A percentile compares a stretch with the other conserved stretches of the same genome.
Evolutionary conservation across 2,888 invertebrate genomes (phyloP).

Genomic region (Drosophila monieri): DNA sequence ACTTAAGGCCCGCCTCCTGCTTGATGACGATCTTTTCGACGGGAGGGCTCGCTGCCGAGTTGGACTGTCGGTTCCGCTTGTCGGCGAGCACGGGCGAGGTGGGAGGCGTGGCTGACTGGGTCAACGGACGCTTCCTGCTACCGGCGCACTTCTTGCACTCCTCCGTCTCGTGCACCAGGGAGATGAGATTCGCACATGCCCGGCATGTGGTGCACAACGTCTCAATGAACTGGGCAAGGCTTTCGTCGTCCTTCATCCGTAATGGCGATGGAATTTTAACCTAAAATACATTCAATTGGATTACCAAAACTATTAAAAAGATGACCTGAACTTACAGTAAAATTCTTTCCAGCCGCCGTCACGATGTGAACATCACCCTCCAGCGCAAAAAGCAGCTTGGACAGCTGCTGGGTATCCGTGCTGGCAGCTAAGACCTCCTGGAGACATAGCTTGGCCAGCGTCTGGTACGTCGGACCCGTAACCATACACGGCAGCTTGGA

Average conservation of each 20-base stretch:
- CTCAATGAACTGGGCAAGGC: conserved; percentile 83
- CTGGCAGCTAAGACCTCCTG: conserved; percentile 84
- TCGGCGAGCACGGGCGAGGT: conserved; percentile 78
- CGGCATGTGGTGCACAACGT: conserved; percentile 83
- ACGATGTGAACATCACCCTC: conserved; percentile 84
- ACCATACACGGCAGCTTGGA: conserved; percentile 84
- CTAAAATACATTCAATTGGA: conserved; percentile 28
- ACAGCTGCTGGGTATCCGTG: conserved; percentile 83
- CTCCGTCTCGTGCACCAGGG: conserved; percentile 83
- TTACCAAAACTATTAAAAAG: background rate
- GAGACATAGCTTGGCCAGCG: conserved; percentile 83
- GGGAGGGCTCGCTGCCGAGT: conserved; percentile 66
- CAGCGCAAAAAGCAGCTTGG: conserved; percentile 81
- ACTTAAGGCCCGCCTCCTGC: conserved; percentile 56
- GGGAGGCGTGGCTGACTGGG: conserved; percentile 71
- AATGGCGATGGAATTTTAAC: conserved; percentile 83
- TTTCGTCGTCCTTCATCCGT: conserved; percentile 82
- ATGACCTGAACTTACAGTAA: conserved; percentile 76
- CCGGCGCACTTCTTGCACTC: conserved; percentile 83
- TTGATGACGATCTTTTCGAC: conserved; percentile 54
- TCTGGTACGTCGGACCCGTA: conserved; percentile 85
- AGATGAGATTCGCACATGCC: conserved; percentile 83
- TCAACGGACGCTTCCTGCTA: conserved; percentile 76
- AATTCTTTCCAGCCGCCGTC: conserved; percentile 84
- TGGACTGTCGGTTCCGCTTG: conserved; percentile 73